phyloP scores from a whole-genome alignment of 2,113 vertebrate genomes.

The Callaeas wilsoni region DNA sequence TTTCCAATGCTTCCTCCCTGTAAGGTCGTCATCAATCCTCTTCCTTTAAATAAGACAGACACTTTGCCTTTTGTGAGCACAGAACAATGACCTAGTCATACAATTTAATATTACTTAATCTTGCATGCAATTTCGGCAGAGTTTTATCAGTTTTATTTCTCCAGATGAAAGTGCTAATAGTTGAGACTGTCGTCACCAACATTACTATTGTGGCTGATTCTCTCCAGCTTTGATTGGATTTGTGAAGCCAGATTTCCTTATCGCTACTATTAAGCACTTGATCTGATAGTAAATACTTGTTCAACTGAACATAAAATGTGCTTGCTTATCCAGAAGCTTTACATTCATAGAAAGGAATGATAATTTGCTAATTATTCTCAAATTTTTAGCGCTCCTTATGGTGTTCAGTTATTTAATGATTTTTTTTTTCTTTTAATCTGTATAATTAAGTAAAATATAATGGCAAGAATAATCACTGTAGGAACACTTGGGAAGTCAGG shows the following conservation, averaged over 20 bases:
- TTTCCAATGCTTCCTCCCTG: not conserved
- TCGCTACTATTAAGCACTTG: not conserved
- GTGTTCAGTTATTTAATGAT: slow-evolving; percentile 1
- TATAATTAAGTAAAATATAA: slow-evolving; percentile 9
- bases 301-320: slow-evolving; percentile 33
- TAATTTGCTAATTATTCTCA: slow-evolving; percentile 52
- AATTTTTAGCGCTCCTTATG: slow-evolving; percentile 1
- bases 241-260: not conserved
- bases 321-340: slow-evolving; percentile 46
- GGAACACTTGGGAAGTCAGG: not conserved
- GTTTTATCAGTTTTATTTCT: not conserved
- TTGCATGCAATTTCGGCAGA: not conserved
- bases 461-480: not conserved
- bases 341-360: slow-evolving; percentile 14
- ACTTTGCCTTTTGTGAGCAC: not conserved
- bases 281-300: slow-evolving; percentile 44
- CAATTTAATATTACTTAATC: not conserved
- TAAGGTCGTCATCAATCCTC: not conserved
- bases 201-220: not conserved
- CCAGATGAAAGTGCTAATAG: not conserved
- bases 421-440: slow-evolving; percentile 32
- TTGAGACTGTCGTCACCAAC: not conserved
- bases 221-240: slow-evolving; percentile 32
- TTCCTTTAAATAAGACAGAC: not conserved
- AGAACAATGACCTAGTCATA: not conserved